Conservation (phyloP, 2,888 invertebrate genomes). For the Galerucella nymphaeae region DNA sequence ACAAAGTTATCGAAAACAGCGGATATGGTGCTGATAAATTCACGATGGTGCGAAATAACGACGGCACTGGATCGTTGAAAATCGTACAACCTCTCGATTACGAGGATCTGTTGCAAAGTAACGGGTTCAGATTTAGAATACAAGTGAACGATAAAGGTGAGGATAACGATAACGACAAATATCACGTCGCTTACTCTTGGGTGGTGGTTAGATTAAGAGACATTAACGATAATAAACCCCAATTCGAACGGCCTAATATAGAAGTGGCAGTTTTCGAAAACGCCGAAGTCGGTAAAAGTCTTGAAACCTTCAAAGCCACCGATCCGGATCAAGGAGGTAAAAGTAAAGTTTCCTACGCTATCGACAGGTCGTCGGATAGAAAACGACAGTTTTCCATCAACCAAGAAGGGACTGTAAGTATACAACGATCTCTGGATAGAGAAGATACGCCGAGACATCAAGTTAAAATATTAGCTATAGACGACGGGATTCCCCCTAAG, state of each 20-base stretch:
- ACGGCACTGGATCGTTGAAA: conserved; percentile 94
- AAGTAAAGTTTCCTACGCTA: conserved; percentile 90
- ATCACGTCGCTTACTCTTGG: conserved; percentile 96
- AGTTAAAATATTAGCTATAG: conserved; percentile 95
- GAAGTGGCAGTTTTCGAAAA: conserved; percentile 93
- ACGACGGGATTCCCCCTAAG: conserved; percentile 92
- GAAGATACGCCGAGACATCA: conserved; percentile 96
- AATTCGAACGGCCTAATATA: conserved; percentile 92
- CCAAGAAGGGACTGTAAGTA: conserved; percentile 94
- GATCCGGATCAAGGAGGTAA: conserved; percentile 97
- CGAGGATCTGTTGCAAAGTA: conserved; percentile 93
- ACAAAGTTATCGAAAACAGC: conserved; percentile 90
- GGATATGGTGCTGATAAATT: conserved; percentile 97
- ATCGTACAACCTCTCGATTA: conserved; percentile 96
- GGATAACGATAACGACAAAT: conserved; percentile 96
- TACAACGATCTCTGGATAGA: conserved; percentile 90
- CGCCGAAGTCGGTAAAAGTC: conserved; percentile 87
- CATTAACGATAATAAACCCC: conserved; percentile 97
- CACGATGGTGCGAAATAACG: conserved; percentile 96
- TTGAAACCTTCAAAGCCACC: conserved; percentile 94
- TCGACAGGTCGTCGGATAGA: conserved; percentile 91
- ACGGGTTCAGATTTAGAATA: conserved; percentile 94
- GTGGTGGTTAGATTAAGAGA: conserved; percentile 93
- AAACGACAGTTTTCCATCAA: conserved; percentile 94
- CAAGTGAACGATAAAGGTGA: conserved; percentile 95